These are phyloP conservation scores for Calameuta pallipes DNA, from an alignment of 2,888 invertebrate genomes.

Conservation along the genomic window DNA sequence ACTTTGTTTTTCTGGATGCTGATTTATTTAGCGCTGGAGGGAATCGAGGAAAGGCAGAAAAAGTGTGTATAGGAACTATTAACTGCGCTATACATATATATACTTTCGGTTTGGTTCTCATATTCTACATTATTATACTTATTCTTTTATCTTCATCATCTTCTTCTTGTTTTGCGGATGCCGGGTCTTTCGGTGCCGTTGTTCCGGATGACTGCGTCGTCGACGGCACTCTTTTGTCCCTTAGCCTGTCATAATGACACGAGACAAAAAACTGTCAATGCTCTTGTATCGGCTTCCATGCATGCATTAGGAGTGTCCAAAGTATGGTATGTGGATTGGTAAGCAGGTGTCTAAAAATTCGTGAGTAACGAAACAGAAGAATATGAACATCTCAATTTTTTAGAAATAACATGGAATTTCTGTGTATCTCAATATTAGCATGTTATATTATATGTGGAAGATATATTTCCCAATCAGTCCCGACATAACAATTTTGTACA, in stretches of 20 bases:
- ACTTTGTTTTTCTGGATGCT: background rate
- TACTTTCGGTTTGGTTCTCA: background rate
- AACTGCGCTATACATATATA: background rate
- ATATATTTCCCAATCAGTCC: background rate
- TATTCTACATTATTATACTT: background rate
- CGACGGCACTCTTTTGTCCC: conserved; percentile 52
- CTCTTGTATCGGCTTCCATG: conserved; percentile 49
- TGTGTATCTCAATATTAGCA: background rate
- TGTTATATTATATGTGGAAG: background rate
- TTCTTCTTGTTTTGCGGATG: background rate
- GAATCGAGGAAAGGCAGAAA: background rate
- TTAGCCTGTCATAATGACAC: conserved; percentile 51
- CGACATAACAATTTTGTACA: background rate
- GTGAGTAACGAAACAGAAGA: background rate
- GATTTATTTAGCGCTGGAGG: background rate
- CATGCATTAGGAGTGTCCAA: conserved; percentile 35
- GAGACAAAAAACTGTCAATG: conserved; percentile 51
- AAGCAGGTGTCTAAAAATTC: background rate
- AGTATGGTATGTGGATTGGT: background rate
- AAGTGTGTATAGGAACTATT: background rate
- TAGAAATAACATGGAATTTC: background rate
- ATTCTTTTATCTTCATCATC: background rate
- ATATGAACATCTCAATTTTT: background rate
- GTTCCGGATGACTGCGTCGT: conserved; percentile 46
- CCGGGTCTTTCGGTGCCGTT: conserved; percentile 40